Base-by-base conservation (phyloP, 2,797 vertebrate genomes). In the Falco rusticolus region DNA sequence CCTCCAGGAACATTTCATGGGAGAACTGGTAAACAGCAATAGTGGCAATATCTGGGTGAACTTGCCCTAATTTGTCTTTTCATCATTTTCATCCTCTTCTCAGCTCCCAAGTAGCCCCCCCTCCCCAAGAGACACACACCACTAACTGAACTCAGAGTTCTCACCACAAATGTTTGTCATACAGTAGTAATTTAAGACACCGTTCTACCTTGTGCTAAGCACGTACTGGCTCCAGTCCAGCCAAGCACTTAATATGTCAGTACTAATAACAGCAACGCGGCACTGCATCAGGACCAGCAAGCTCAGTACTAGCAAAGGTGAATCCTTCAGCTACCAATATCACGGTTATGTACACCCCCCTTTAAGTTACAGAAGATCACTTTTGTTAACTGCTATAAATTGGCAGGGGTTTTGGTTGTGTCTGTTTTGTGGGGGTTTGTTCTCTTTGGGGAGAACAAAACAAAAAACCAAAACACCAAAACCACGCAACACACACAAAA, bases 291-390 rank as follows among this genome's bases (percentile, higher is more conserved):
- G 10, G 1, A 65, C 7, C 20, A 94, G 57, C 50, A 50, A 65
- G 24, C 16, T 57, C 31, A 33, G 14, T 6, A 34, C 10, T 2
- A 53, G 29, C 8, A 16, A 22, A 22, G 25, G 31, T 28, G 47
- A 7, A 48, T 29, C 26, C 31, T 94, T 90, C 90, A 95, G 54
- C 63, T 91, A 63, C 59, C 74, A 90, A 68, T n/a, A 60, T 11
- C 26, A 80, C 74, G 56, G 59, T 60, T 47, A 39, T 8, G n/a
- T 75, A 59, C 37, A 59, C 45, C 47, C 47, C 13, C n/a, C 37
- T 83, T 63, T 65, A 86, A 93, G 39, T 75, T 81, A 87, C 66
- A 91, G 19, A 6, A 64, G 10, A 76, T 26, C 5, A 47, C 34
- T 80, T 48, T 69, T 53, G 14, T 28, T 37, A 54, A 37, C 41